Base-by-base conservation (phyloP, 2,797 vertebrate species). In the Myotis myotis region DNA sequence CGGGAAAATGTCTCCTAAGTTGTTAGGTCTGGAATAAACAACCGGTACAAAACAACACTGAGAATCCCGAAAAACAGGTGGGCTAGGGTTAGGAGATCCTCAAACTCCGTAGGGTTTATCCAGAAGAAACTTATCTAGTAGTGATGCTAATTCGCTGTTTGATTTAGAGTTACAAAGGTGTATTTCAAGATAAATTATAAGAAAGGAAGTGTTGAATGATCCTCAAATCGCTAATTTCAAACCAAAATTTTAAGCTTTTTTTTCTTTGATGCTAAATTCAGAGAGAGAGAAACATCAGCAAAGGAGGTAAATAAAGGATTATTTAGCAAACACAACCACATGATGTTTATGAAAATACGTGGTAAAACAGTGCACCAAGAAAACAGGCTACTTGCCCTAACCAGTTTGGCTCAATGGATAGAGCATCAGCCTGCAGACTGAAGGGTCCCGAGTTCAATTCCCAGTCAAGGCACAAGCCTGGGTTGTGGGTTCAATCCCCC, bases 261-360 rank as follows among this genome's bases (percentile, higher is more conserved):
- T 88, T 91, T 84, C 36, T 96, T 64, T 68, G 19, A 80, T 68
- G 20, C 41, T 60, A 70, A 74, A 36, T 10, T 87, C 57, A n/a
- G 57, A 95, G 5, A n/a, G 20, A 93, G 9, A 66, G 2, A 86
- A 23, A 49, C 3, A 7, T 83, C 81, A 79, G 74, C 44, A 81
- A 87, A 91, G 33, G 10, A 57, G 10, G 23, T 23, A 15, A 51
- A 60, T 51, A 53, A 79, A 78, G 57, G 66, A 84, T 60, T 89
- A 89, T 85, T 96, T 79, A 87, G 80, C 60, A 79, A 95, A 96
- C 33, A 71, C 13, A 82, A 33, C 47, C 64, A 88, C 51, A 55
- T 8, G 33, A 19, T 30, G 70, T 80, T 94, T 89, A 90, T 76
- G 57, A 94, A 95, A 82, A 16, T 76, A 87, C 74, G 66, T 4